Evolutionary conservation across 2,888 invertebrate species (phyloP).

Genomic region (Cheilosia impressa): DNA sequence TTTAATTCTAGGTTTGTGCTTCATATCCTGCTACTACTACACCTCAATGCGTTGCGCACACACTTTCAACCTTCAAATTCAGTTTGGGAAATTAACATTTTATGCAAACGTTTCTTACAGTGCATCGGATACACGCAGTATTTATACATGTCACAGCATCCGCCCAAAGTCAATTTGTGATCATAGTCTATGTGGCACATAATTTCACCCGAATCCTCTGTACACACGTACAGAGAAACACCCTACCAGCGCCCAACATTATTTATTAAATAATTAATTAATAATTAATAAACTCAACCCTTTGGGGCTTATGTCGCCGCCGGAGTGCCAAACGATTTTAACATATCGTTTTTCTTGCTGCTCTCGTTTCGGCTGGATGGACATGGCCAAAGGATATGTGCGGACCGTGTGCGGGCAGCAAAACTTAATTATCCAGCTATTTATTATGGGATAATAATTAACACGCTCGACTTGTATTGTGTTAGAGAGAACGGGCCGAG

Average conservation of each 20-base stretch:
- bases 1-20: too few relatives aligned
- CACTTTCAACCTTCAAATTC: too few relatives aligned
- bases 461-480: constrained; percentile 68
- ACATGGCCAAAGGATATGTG: constrained; percentile 33
- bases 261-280: constrained; percentile 76
- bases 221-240: background rate
- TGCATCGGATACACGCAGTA: constrained; percentile 19
- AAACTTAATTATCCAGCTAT: constrained; percentile 74
- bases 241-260: constrained; percentile 40
- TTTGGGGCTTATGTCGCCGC: constrained; percentile 43
- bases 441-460: constrained; percentile 75
- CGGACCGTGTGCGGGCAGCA: constrained; percentile 24
- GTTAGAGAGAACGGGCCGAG: constrained; percentile 51
- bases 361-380: background rate
- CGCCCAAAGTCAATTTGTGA: constrained; percentile 52
- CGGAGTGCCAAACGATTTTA: constrained; percentile 64
- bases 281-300: constrained; percentile 75
- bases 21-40: too few relatives aligned
- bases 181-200: constrained; percentile 45
- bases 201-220: constrained; percentile 9
- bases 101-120: constrained; percentile 20
- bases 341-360: constrained; percentile 65
- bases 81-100: background rate
- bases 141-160: background rate
- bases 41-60: too few relatives aligned